Percentiles rank a stretch among this genome's conserved stretches.
Evolutionary conservation across 2,797 vertebrate species (phyloP).

Genomic region (Phalanger gymnotis): DNA sequence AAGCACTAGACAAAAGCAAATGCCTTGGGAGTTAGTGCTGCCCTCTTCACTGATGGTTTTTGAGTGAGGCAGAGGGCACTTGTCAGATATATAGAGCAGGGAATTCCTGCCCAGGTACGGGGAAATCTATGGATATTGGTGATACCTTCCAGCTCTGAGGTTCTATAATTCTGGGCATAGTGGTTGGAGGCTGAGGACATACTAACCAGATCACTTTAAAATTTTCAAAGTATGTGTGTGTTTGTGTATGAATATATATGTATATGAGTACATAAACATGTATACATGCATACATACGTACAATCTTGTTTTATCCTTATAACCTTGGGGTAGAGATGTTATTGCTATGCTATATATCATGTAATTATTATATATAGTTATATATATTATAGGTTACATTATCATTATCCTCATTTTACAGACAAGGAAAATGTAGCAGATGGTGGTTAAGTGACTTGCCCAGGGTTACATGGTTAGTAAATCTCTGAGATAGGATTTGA

Average conservation of each 20-base stretch:
- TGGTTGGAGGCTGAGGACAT: background rate
- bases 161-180: background rate
- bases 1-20: background rate
- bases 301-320: background rate
- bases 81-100: background rate
- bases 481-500: background rate
- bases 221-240: background rate
- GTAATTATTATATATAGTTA: background rate
- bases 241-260: background rate
- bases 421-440: background rate
- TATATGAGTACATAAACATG: too few species aligned
- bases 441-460: background rate
- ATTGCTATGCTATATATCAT: background rate
- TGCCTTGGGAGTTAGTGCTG: background rate
- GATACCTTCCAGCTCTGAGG: background rate
- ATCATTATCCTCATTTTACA: background rate
- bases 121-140: background rate
- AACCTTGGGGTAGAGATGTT: background rate
- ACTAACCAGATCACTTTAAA: background rate
- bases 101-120: background rate
- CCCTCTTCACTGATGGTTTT: background rate
- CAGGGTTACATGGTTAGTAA: background rate
- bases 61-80: background rate
- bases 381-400: background rate
- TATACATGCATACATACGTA: too few species aligned